phyloP scores from a whole-genome alignment of 2,888 invertebrate species.

The Heteromyza rotundicornis region DNA sequence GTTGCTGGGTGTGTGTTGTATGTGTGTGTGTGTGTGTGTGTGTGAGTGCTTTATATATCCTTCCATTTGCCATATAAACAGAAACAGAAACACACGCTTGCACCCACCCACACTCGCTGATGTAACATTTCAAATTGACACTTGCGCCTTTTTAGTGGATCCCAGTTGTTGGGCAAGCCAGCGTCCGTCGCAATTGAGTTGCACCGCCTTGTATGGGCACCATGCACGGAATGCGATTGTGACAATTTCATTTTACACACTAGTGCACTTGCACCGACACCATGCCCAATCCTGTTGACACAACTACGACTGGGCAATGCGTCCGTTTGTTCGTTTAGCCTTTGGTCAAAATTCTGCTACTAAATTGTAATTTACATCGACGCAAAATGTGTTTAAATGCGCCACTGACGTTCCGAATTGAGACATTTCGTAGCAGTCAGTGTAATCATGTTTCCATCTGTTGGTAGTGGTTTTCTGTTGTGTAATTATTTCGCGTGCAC shows the following conservation, averaged over 20 bases:
- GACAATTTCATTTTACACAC: conserved; percentile 39
- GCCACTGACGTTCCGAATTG: neutral
- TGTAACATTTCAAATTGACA: neutral
- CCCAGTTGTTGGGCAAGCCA: neutral
- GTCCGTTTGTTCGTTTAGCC: neutral
- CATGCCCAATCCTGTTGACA: neutral
- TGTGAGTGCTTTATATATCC: conserved; percentile 7
- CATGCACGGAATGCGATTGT: neutral
- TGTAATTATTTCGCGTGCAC: conserved; percentile 6
- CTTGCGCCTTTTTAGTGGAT: neutral
- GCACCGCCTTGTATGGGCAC: neutral
- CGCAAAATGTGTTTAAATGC: neutral
- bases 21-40: conserved; percentile 20
- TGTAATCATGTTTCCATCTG: neutral
- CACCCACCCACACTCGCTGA: neutral
- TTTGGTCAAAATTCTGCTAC: neutral
- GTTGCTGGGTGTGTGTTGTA: conserved; percentile 2
- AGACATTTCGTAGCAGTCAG: neutral
- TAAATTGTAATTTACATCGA: neutral
- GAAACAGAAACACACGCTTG: neutral
- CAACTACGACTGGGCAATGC: neutral
- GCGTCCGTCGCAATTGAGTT: too few species aligned
- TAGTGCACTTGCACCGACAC: conserved; percentile 25
- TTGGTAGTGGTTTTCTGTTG: neutral
- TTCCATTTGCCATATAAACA: neutral